Percentiles rank a stretch among this genome's conserved stretches.
These are phyloP conservation scores for Neotoma lepida DNA, from an alignment of 2,113 vertebrate species.

Conservation along the genomic window DNA sequence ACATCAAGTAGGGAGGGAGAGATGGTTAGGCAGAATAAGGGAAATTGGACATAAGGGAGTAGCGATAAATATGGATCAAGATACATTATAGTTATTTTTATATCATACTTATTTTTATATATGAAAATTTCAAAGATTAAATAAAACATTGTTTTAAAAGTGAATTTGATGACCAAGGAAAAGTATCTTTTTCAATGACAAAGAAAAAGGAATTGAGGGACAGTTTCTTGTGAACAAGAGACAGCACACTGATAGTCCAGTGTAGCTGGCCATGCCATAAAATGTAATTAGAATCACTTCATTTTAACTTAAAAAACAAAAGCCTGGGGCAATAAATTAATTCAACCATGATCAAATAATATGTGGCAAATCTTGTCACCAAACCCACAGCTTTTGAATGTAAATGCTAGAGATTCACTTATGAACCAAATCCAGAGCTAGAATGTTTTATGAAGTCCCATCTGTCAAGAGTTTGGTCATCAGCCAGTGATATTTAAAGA, in stretches of 20 bases:
- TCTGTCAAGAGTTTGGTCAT: not conserved
- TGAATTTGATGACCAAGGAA: not conserved
- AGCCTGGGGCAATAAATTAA: not conserved
- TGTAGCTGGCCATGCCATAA: not conserved
- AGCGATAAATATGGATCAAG: not conserved
- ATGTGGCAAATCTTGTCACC: not conserved
- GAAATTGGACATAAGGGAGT: not conserved
- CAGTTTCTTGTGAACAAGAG: not conserved
- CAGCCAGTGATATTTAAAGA: not conserved
- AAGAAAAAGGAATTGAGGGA: not conserved
- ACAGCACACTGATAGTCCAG: not conserved
- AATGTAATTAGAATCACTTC: not conserved
- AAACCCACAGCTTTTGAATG: not conserved
- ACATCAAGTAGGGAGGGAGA: not conserved
- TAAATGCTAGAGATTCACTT: not conserved
- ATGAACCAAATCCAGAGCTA: not conserved
- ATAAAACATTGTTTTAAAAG: not conserved
- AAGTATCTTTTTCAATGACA: not conserved
- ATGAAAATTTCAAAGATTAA: not conserved
- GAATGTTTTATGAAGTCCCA: not conserved
- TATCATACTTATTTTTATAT: not conserved
- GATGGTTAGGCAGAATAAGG: not conserved
- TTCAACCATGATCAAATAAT: not conserved
- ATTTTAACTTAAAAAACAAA: slow-evolving; percentile 8
- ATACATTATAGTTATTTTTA: not conserved